Evolutionary conservation across 1,140 invertebrate genomes (phyloP).

Genomic region (Platyscapa corneri): DNA sequence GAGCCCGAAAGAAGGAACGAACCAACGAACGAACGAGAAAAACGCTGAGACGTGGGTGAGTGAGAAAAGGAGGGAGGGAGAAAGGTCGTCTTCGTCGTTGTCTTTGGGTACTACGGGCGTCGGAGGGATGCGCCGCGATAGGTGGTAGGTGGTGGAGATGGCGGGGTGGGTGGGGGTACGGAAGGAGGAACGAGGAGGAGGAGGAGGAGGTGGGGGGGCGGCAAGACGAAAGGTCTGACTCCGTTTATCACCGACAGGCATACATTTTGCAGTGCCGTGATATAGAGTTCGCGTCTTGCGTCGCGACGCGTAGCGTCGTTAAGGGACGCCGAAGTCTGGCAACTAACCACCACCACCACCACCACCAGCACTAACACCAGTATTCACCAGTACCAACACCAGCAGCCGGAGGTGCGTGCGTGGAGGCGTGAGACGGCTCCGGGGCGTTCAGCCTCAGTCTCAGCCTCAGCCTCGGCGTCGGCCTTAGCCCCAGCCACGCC

Average conservation of each 20-base stretch:
- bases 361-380: not conserved
- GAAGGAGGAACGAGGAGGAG: not conserved
- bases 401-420: no score
- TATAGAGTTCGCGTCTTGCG: conserved; percentile 55
- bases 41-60: not conserved
- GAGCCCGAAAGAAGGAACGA: not conserved
- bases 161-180: not conserved
- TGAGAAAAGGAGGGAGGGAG: not conserved
- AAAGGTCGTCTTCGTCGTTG: not conserved
- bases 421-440: not conserved
- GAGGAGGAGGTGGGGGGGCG: not conserved
- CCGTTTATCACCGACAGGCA: conserved; percentile 66
- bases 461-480: not conserved
- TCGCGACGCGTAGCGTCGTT: conserved; percentile 57
- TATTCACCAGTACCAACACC: not conserved
- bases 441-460: not conserved
- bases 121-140: no score
- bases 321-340: conserved; percentile 58
- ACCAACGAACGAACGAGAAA: conserved; percentile 9
- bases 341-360: not conserved
- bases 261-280: conserved; percentile 64
- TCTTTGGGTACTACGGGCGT: not conserved
- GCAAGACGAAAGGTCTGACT: conserved; percentile 52
- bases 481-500: not conserved
- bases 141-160: no score